Evolutionary conservation across 2,888 invertebrate species (phyloP).

Genomic region (Rhyacophila evoluta): DNA sequence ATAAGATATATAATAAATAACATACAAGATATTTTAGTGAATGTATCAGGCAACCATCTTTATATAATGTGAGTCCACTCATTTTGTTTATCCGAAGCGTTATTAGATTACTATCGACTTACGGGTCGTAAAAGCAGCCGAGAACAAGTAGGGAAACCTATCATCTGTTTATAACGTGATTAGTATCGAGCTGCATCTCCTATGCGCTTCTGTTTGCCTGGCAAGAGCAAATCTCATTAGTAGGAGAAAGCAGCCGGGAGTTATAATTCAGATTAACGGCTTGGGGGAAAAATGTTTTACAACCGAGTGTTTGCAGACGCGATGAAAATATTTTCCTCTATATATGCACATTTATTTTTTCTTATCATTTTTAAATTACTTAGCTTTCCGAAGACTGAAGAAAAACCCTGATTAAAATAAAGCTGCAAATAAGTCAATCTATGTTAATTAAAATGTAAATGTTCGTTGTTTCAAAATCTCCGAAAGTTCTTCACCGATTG

Average conservation of each 20-base stretch:
- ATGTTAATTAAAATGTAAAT: too few species aligned
- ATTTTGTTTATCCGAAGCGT: background rate
- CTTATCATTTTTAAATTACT: too few species aligned
- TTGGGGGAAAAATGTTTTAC: background rate
- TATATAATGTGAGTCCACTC: background rate
- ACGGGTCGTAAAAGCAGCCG: constrained; percentile 38
- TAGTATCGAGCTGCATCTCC: constrained; percentile 52
- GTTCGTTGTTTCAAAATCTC: too few species aligned
- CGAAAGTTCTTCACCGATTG: too few species aligned
- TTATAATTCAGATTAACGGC: constrained; percentile 55
- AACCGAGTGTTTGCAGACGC: background rate
- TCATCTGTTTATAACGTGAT: constrained; percentile 52
- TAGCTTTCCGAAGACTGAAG: too few species aligned
- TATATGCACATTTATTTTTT: too few species aligned
- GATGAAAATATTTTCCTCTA: too few species aligned
- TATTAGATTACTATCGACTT: constrained; percentile 49
- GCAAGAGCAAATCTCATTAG: constrained; percentile 52
- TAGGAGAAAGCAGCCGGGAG: constrained; percentile 35
- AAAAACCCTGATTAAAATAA: too few species aligned
- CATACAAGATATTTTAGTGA: too few species aligned
- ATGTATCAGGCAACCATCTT: background rate
- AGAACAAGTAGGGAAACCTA: constrained; percentile 42
- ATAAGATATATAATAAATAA: too few species aligned
- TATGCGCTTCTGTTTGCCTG: constrained; percentile 35
- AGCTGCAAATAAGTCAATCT: too few species aligned